Base-by-base conservation (phyloP, 2,888 invertebrate genomes). In the Exephanes ischioxanthus region DNA sequence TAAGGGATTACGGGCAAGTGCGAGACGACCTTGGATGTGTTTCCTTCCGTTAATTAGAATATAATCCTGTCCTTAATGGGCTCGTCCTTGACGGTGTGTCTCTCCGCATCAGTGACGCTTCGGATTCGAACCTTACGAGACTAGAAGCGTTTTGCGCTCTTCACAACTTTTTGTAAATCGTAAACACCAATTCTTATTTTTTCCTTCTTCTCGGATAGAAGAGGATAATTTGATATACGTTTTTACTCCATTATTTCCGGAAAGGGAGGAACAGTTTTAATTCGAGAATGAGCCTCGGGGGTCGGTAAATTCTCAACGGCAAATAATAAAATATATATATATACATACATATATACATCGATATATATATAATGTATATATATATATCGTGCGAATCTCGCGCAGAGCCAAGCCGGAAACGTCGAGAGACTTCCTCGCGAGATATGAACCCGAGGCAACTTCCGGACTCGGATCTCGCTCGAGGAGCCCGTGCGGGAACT, bases 11-110 rank as follows among this genome's bases (percentile, higher is more conserved):
- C 89, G 83, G 86, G 86, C 30, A 86, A 87, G 86, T 79, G 70
- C 90, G 91, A 91, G 90, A 90, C 91, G 81, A 61, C 63, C 22
- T 67, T 26, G 68, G 68, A 84, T 80, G 71, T 77, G 80, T 78
- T 84, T 92, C 90, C 91, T 91, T 91, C 82, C 72, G 90, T 91
- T 91, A 91, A 92, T 92, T 90, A 91, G 89, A 90, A 91, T 90
- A 88, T 92, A 92, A 92, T 92, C 92, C 92, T 84, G 87, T 87
- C 88, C 89, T 91, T 91, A 91, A 91, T 90, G 88, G 26, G 81
- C 80, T 83, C 87, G 55, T 75, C 11, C 66, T 14, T 45, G 14
- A 45, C 45, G 45, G 11, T 45, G 51, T 11, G 6, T 6, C 6
- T 6, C 19, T n/a, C n/a, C n/a, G 0, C 19, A 4, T 19, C 19